Percentiles rank a stretch among this genome's conserved stretches.
Conservation (phyloP, 1,140 invertebrate genomes). For the Palaemon carinicauda region DNA sequence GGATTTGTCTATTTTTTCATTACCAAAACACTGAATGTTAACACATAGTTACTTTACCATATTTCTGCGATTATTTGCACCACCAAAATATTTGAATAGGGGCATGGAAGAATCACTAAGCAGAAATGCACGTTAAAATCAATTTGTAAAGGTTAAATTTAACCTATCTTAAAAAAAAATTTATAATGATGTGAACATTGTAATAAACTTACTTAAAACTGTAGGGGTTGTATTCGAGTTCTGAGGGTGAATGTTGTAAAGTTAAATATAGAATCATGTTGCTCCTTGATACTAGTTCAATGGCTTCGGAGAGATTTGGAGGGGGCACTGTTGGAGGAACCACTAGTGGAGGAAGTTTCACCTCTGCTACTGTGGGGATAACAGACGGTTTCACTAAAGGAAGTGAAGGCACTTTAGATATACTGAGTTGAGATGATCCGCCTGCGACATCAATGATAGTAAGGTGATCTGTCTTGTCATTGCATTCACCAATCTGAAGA, state of each 20-base stretch:
- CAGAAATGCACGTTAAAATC: no score
- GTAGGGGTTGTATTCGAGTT: constrained; percentile 41
- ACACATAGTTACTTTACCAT: no score
- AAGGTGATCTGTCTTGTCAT: neutral
- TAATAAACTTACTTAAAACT: constrained; percentile 33
- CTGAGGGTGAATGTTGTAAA: neutral
- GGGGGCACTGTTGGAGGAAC: constrained; percentile 28
- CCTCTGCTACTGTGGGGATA: neutral
- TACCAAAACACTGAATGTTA: no score
- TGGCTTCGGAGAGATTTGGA: constrained; percentile 22
- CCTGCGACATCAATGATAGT: neutral
- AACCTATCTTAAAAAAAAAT: neutral
- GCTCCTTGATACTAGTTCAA: constrained; percentile 13
- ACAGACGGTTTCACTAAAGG: neutral
- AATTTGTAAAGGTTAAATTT: neutral
- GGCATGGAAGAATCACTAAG: no score
- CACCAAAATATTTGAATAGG: no score
- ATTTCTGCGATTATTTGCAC: no score
- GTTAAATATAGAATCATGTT: constrained; percentile 36
- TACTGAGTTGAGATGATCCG: neutral
- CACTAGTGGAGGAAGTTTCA: constrained; percentile 32
- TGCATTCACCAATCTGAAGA: neutral
- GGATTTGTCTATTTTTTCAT: no score
- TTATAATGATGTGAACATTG: neutral
- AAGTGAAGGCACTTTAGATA: neutral